Base-by-base conservation (phyloP, 2,113 vertebrate species). In the Strigops habroptila region DNA sequence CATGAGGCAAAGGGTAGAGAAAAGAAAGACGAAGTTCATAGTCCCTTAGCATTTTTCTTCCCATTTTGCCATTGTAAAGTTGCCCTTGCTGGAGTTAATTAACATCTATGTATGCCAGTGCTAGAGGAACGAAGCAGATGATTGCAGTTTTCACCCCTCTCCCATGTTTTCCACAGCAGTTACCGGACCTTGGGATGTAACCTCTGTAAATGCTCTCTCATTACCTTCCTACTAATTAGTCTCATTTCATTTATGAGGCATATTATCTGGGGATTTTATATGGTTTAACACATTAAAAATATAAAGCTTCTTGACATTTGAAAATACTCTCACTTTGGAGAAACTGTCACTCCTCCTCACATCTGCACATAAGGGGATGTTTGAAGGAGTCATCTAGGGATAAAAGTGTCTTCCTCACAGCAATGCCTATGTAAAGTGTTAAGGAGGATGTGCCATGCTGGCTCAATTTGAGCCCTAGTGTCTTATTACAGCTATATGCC, bases 171-270 rank as follows among this genome's bases (percentile, higher is more conserved):
- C 62, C 41, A 33, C 10, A 59, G 31, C 62, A 65, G 41, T 75
- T 41, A 68, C 79, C 12, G 13, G 71, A 91, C 60, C 65, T 74
- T 55, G 51, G 77, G 65, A 69, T 57, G 31, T 93, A 86, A 95
- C 88, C 74, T 93, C 92, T 85, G 44, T 73, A 68, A 93, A 82
- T 52, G 65, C 18, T 84, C 62, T 74, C 83, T 94, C 91, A 89
- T 95, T 95, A 93, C 46, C 53, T 90, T 82, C 77, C 80, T 35
- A 69, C 86, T 96, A 96, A 94, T 88, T 96, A 94, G 73, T 68
- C 57, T 79, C 52, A 76, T 82, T 95, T 81, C 43, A 51, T 75
- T 89, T 94, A 84, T 69, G 75, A 91, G 75, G 8, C 71, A 76
- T 71, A 91, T 82, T 82, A 90, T 74, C 84, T 52, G 41, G 75